These are phyloP conservation scores for Brachyhypopomus gauderio DNA, from an alignment of 2,113 vertebrate species.

Conservation along the genomic window DNA sequence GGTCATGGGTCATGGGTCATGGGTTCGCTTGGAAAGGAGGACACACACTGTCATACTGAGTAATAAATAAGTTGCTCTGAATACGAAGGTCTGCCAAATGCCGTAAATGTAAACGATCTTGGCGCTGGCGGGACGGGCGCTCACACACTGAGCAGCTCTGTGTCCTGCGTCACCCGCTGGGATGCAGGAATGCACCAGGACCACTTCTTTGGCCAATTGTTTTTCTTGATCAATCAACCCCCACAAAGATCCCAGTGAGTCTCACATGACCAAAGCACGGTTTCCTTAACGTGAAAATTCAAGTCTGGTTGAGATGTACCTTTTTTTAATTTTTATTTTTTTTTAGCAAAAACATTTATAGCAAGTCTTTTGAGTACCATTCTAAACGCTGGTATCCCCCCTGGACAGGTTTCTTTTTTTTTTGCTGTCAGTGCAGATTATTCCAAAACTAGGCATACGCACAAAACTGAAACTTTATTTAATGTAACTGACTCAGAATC, in stretches of 20 bases:
- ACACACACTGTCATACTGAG: too few species aligned
- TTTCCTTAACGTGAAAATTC: background rate
- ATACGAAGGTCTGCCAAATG: too few species aligned
- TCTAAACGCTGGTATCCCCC: too few species aligned
- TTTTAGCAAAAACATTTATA: too few species aligned
- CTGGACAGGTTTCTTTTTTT: too few species aligned
- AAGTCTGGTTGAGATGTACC: background rate
- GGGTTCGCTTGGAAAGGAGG: too few species aligned
- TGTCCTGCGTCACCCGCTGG: constrained; percentile 48
- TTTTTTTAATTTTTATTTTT: background rate
- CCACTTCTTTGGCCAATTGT: constrained; percentile 45
- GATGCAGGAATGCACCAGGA: constrained; percentile 53
- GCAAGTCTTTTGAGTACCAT: background rate
- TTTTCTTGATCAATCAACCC: constrained; percentile 54
- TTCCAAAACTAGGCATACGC: too few species aligned
- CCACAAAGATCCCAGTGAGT: background rate
- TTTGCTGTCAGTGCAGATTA: too few species aligned
- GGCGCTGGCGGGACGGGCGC: constrained; percentile 59
- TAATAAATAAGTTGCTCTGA: too few species aligned
- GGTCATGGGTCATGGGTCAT: too few species aligned
- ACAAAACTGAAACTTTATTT: background rate
- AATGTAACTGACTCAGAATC: background rate
- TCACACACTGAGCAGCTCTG: constrained; percentile 60
- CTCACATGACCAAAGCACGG: background rate
- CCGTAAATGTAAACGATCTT: constrained; percentile 40